phyloP scores from a whole-genome alignment of 2,888 invertebrate genomes.

The Pardosa pseudoannulata region DNA sequence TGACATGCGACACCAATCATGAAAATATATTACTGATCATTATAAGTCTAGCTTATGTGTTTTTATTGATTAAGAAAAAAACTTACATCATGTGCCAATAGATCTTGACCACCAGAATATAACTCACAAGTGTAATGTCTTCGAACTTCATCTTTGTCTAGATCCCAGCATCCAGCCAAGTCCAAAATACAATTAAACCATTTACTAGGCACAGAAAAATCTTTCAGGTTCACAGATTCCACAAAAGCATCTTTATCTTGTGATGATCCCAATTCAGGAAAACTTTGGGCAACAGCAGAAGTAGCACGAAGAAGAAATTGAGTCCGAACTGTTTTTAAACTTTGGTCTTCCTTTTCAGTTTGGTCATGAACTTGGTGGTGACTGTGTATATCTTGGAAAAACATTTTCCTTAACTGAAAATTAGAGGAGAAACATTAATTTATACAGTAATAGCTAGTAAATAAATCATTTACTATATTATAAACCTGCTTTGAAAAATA shows the following conservation, averaged over 20 bases:
- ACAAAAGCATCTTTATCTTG: background rate
- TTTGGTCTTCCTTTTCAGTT: constrained; percentile 79
- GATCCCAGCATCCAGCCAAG: constrained; percentile 86
- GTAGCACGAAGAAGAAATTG: constrained; percentile 76
- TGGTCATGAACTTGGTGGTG: constrained; percentile 81
- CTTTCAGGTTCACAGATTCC: constrained; percentile 9
- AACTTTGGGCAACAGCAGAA: constrained; percentile 72
- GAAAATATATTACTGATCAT: too few relatives aligned
- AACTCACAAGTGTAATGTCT: constrained; percentile 86
- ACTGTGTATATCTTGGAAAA: constrained; percentile 78
- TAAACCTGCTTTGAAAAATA: too few relatives aligned
- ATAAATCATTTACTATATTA: too few relatives aligned
- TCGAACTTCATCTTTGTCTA: constrained; percentile 85
- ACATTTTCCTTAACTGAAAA: constrained; percentile 77
- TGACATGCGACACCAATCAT: too few relatives aligned
- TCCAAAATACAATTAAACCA: constrained; percentile 87
- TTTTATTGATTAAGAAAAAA: too few relatives aligned
- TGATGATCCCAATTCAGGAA: constrained; percentile 69
- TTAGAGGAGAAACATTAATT: background rate
- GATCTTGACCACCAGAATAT: constrained; percentile 82
- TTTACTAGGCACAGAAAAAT: constrained; percentile 78
- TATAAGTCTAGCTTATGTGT: too few relatives aligned
- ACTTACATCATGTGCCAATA: constrained; percentile 81
- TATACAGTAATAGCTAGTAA: too few relatives aligned
- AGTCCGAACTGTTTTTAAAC: constrained; percentile 78